Percentiles rank a stretch among this genome's conserved stretches.
Evolutionary conservation across 2,113 vertebrate genomes (phyloP).

Genomic region (Apistogramma diplotaenia): DNA sequence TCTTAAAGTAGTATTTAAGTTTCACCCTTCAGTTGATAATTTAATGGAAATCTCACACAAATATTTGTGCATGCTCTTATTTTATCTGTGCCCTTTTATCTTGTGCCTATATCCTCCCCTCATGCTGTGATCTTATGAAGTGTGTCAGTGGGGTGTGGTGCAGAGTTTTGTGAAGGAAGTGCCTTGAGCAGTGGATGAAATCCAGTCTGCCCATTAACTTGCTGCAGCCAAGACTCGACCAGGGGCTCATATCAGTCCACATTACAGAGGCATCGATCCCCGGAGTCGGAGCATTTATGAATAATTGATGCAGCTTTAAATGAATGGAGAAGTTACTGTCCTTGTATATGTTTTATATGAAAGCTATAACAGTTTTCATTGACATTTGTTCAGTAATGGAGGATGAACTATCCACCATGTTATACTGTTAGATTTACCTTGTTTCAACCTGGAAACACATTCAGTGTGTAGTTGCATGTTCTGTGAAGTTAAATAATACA

Average conservation of each 20-base stretch:
- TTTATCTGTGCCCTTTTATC: not conserved
- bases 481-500: not conserved
- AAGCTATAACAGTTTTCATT: constrained; percentile 27
- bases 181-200: constrained; percentile 34
- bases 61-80: not conserved
- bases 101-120: not conserved
- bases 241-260: constrained; percentile 63
- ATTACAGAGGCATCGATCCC: constrained; percentile 74
- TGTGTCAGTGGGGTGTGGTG: constrained; percentile 1
- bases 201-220: constrained; percentile 66
- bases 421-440: not conserved
- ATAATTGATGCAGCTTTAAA: constrained; percentile 72
- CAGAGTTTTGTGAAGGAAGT: constrained; percentile 50
- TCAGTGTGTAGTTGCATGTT: not conserved
- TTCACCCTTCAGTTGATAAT: not conserved
- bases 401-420: not conserved
- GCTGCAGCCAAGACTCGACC: constrained; percentile 50
- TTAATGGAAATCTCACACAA: not conserved
- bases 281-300: constrained; percentile 52
- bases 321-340: constrained; percentile 37
- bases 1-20: too few relatives aligned
- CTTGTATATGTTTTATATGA: constrained; percentile 46
- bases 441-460: not conserved
- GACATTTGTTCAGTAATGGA: constrained; percentile 9
- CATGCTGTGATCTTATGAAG: not conserved